Evolutionary conservation across 2,113 vertebrate genomes (phyloP), one percentile per base, ranked within the genome.

Genomic region (Podocnemis expansa): DNA sequence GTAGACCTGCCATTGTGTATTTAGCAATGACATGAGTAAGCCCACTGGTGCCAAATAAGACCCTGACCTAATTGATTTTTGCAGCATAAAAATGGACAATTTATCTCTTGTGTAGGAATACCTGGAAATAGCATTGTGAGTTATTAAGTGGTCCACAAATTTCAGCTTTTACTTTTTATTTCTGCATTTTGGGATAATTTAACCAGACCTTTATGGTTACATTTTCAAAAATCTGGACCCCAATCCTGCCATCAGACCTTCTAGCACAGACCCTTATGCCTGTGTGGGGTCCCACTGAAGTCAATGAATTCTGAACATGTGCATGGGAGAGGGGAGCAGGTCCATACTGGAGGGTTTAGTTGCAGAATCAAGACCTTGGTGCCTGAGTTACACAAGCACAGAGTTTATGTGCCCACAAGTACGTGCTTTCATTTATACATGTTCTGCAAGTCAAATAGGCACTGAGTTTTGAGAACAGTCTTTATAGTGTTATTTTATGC

Each of bases 221-320:
- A 41, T 73, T 3, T 85, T 31, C 79, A 60, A 75, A 85, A 80
- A 11, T 12, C 38, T 76, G 58, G 85, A 54, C 4, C 56, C 79
- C 4, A 0, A 45, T 45, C 9, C 45, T 31, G 55, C 41, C 24
- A 78, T 58, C 84, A 47, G 29, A 0, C 52, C 10, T 4, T 4
- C 51, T 16, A 70, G n/a, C 63, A n/a, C 16, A 38, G 63, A 70
- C 19, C 19, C 63, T 17, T 41, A 47, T 12, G 29, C 12, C 27
- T 51, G n/a, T 24, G 7, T 0, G 79, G 58, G 7, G 80, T 31
- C 27, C 51, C 56, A 80, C 43, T n/a, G 94, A 85, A 89, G 85
- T 17, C 8, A 81, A 85, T 43, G 13, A 17, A 8, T 8, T 10
- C 38, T 13, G 51, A 89, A 29, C 73, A 91, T 38, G 2, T 80